Evolutionary conservation across 2,888 invertebrate genomes (phyloP).

Genomic region (Pachycephus smyrnensis): DNA sequence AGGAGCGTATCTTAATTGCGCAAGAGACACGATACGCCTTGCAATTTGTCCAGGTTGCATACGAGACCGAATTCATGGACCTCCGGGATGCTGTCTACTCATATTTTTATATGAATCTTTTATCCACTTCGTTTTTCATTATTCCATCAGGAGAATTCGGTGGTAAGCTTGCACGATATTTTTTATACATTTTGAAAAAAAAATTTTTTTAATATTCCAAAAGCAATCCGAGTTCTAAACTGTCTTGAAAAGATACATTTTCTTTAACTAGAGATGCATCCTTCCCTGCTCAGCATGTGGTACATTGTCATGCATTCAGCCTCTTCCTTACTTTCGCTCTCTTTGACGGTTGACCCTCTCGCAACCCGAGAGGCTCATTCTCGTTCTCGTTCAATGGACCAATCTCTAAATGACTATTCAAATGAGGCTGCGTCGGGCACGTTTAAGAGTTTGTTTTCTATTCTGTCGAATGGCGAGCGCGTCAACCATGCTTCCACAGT

Average conservation of each 20-base stretch:
- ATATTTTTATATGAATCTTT: not conserved
- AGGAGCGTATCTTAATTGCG: slow-evolving; percentile 40
- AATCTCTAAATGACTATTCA: slow-evolving; percentile 27
- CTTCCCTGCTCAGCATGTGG: slow-evolving; percentile 24
- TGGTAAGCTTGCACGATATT: not conserved
- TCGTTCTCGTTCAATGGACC: slow-evolving; percentile 13
- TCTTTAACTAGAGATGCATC: not conserved
- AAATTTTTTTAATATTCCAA: not conserved
- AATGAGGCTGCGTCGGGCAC: slow-evolving; percentile 16
- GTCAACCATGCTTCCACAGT: not conserved
- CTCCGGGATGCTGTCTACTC: not conserved
- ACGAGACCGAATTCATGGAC: not conserved
- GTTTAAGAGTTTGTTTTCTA: slow-evolving; percentile 23
- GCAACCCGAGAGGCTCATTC: slow-evolving; percentile 13
- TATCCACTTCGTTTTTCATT: not conserved
- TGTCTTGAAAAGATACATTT: not conserved
- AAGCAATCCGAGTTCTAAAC: not conserved
- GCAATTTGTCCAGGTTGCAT: slow-evolving; percentile 35
- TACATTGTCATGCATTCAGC: slow-evolving; percentile 26
- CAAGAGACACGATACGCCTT: slow-evolving; percentile 32
- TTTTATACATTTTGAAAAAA: not conserved
- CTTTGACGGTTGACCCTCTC: slow-evolving; percentile 22
- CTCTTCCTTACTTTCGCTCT: slow-evolving; percentile 27
- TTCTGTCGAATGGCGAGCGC: slow-evolving; percentile 16
- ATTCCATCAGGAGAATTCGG: not conserved